Evolutionary conservation across 2,888 invertebrate genomes (phyloP).

Genomic region (Plebejus melissa): DNA sequence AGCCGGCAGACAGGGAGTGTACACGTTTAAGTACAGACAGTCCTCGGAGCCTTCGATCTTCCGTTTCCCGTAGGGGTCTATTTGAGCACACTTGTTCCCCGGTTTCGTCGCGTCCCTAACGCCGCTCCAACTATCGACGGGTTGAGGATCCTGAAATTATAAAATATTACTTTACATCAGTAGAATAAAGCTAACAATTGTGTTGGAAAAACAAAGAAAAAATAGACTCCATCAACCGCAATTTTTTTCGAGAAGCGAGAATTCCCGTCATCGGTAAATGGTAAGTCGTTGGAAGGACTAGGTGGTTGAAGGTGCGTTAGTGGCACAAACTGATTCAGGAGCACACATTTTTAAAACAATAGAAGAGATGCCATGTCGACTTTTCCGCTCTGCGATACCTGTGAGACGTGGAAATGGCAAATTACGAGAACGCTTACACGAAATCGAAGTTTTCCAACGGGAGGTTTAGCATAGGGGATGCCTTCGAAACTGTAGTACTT

Average conservation of each 20-base stretch:
- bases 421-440: constrained; percentile 46
- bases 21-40: constrained; percentile 84
- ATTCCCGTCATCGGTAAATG: no score
- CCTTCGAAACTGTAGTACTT: constrained; percentile 68
- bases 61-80: constrained; percentile 59
- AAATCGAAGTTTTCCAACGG: constrained; percentile 60
- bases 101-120: constrained; percentile 61
- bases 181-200: not conserved
- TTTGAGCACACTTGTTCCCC: constrained; percentile 63
- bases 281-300: not conserved
- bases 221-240: not conserved
- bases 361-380: not conserved
- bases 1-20: constrained; percentile 76
- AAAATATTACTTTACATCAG: constrained; percentile 1
- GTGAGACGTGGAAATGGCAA: not conserved
- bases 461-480: constrained; percentile 67
- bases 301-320: no score
- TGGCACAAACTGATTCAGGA: no score
- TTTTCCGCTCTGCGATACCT: not conserved
- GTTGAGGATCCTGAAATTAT: constrained; percentile 56
- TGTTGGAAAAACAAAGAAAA: not conserved
- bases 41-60: constrained; percentile 80
- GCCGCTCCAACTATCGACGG: constrained; percentile 54
- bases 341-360: not conserved
- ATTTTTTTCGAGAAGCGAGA: not conserved